Evolutionary conservation across 2,113 vertebrate species (phyloP).

Genomic region (Engystomops pustulosus): DNA sequence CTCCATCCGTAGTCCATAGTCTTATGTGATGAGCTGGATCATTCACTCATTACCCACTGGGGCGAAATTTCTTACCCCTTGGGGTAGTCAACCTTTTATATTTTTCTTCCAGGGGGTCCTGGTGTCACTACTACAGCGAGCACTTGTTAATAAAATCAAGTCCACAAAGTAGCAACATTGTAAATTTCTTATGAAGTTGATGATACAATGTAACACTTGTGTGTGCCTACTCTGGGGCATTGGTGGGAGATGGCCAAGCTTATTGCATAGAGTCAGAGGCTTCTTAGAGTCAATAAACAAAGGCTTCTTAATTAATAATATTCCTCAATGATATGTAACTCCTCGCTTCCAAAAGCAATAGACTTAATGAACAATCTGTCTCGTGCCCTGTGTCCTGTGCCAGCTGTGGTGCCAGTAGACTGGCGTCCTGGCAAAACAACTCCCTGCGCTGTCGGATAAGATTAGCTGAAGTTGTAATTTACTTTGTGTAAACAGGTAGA

Average conservation of each 20-base stretch:
- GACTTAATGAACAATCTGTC: neutral
- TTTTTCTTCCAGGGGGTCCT: too few relatives aligned
- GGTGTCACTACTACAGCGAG: neutral
- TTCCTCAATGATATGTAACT: neutral
- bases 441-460: slow-evolving; percentile 28
- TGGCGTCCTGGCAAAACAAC: neutral
- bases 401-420: neutral
- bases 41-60: neutral
- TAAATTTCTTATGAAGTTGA: neutral
- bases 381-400: neutral
- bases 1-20: too few relatives aligned
- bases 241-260: neutral
- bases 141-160: neutral
- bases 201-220: neutral
- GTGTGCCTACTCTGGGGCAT: too few relatives aligned
- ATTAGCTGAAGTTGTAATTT: slow-evolving; percentile 22
- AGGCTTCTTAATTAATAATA: too few relatives aligned
- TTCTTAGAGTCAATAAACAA: too few relatives aligned
- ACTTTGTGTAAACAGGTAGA: neutral
- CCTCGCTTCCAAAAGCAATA: neutral
- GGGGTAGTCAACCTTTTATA: too few relatives aligned
- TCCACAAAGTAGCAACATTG: neutral
- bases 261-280: neutral
- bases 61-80: too few relatives aligned
- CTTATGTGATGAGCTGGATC: neutral